A percentile compares a stretch with the other conserved stretches of the same genome.
Evolutionary conservation across 2,888 invertebrate species (phyloP).

Genomic region (Heliconius ismenius): DNA sequence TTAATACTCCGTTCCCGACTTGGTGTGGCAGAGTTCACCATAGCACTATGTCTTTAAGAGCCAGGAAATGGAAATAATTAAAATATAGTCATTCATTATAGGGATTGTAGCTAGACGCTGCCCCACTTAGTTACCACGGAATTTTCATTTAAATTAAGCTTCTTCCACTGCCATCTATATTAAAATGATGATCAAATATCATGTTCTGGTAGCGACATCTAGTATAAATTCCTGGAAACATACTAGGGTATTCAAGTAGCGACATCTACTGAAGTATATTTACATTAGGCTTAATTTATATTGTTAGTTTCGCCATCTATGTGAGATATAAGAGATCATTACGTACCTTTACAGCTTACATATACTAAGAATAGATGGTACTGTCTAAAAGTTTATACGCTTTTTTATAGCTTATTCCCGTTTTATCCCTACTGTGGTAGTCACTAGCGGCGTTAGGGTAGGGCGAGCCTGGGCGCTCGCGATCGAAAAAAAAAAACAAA

Average conservation of each 20-base stretch:
- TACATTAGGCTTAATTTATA: neutral
- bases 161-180: neutral
- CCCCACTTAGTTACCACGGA: too few species aligned
- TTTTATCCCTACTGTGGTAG: too few species aligned
- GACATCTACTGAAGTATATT: constrained; percentile 16
- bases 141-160: too few species aligned
- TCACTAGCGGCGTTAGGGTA: too few species aligned
- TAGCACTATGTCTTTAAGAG: too few species aligned
- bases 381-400: neutral
- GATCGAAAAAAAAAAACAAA: too few species aligned
- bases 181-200: neutral
- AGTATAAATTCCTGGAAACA: neutral
- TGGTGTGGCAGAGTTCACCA: too few species aligned
- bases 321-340: neutral
- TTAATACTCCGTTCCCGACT: too few species aligned
- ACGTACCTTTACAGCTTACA: neutral
- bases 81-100: too few species aligned
- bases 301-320: neutral
- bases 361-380: neutral
- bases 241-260: neutral
- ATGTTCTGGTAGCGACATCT: neutral
- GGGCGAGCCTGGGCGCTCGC: too few species aligned
- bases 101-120: too few species aligned
- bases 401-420: neutral
- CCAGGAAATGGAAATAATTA: too few species aligned